phyloP scores from a whole-genome alignment of 2,888 invertebrate genomes.

The Syritta pipiens region DNA sequence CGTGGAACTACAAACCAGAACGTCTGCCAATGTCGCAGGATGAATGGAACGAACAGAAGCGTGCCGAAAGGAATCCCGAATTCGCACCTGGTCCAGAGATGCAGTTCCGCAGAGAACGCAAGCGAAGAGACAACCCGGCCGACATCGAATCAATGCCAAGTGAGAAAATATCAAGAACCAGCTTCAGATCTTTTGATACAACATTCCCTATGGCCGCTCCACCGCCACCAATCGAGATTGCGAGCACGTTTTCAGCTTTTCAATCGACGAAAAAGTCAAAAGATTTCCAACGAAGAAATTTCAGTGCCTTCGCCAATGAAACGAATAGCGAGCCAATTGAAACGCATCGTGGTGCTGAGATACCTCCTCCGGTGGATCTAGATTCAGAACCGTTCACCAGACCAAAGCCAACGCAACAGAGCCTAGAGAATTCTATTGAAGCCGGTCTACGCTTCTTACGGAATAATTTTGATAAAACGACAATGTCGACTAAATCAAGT shows the following conservation, averaged over 20 bases:
- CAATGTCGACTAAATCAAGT: slow-evolving; percentile 74
- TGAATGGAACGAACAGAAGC: slow-evolving; percentile 82
- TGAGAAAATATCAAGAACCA: slow-evolving; percentile 33
- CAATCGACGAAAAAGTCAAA: slow-evolving; percentile 50
- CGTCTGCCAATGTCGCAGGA: slow-evolving; percentile 77
- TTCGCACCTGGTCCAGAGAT: slow-evolving; percentile 84
- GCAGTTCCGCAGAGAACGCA: slow-evolving; percentile 9
- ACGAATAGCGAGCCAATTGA: background rate
- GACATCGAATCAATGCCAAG: background rate
- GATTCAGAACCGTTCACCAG: slow-evolving; percentile 77
- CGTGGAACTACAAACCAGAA: slow-evolving; percentile 77
- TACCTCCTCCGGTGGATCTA: slow-evolving; percentile 84
- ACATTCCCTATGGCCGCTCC: slow-evolving; percentile 53
- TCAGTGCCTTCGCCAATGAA: background rate
- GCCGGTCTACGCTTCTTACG: slow-evolving; percentile 81
- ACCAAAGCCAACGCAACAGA: slow-evolving; percentile 69
- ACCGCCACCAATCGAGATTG: slow-evolving; percentile 6
- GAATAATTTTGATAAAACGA: slow-evolving; percentile 80
- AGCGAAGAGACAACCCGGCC: background rate
- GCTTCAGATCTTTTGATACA: slow-evolving; percentile 25
- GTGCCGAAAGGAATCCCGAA: slow-evolving; percentile 85
- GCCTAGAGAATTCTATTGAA: slow-evolving; percentile 81
- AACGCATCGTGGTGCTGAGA: slow-evolving; percentile 80
- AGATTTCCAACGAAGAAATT: slow-evolving; percentile 33
- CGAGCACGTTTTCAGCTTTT: slow-evolving; percentile 31